These are phyloP conservation scores for Coenonympha arcania DNA, from an alignment of 2,888 invertebrate genomes.

Conservation along the genomic window DNA sequence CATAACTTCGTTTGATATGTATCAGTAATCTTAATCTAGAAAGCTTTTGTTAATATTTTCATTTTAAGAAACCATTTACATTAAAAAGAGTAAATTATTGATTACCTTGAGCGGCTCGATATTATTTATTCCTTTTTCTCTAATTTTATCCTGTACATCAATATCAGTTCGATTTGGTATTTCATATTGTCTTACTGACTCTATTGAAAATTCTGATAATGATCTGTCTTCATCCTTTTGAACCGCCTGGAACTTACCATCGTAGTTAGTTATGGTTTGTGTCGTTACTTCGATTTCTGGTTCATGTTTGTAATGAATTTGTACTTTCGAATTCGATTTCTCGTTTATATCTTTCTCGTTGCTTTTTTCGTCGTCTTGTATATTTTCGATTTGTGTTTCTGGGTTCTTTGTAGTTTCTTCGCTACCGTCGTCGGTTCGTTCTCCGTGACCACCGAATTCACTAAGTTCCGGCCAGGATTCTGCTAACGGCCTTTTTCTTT, in stretches of 20 bases:
- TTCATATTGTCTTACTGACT: conserved; percentile 26
- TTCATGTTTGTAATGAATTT: conserved; percentile 18
- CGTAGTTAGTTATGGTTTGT: neutral
- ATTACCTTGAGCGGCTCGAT: conserved; percentile 38
- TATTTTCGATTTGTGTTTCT: conserved; percentile 16
- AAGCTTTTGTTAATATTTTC: conserved; percentile 1
- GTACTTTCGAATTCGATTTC: conserved; percentile 17
- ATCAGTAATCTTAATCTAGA: conserved; percentile 2
- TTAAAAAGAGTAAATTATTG: conserved; percentile 13
- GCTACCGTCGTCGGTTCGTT: conserved; percentile 29
- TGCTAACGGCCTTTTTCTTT: conserved; percentile 50
- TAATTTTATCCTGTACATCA: conserved; percentile 24
- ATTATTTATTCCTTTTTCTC: conserved; percentile 29
- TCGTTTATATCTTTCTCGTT: conserved; percentile 17
- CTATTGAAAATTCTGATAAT: conserved; percentile 52
- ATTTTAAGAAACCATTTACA: conserved; percentile 1
- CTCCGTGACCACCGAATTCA: conserved; percentile 38
- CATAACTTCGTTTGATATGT: conserved; percentile 17
- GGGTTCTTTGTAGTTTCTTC: conserved; percentile 24
- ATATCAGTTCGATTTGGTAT: conserved; percentile 12
- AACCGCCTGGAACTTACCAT: neutral
- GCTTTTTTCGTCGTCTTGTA: conserved; percentile 14
- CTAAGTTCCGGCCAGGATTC: conserved; percentile 40
- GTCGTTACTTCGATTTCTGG: conserved; percentile 15
- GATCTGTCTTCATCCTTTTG: conserved; percentile 40